These are phyloP conservation scores for Myzus persicae DNA, from an alignment of 1,140 invertebrate species.

Conservation along the genomic window DNA sequence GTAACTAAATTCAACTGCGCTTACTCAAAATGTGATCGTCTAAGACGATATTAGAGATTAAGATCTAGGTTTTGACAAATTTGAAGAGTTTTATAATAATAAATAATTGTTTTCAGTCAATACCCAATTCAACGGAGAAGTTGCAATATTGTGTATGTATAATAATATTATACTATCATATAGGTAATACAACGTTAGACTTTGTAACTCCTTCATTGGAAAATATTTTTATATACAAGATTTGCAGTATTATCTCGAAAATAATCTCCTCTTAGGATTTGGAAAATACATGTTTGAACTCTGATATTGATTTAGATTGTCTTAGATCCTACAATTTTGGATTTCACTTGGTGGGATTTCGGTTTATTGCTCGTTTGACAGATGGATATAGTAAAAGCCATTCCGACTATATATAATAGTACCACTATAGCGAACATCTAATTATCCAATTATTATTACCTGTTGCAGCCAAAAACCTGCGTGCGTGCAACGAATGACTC, in stretches of 20 bases:
- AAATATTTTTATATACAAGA: no score
- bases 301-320: not conserved
- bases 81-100: not conserved
- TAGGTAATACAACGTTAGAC: no score
- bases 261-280: not conserved
- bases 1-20: not conserved
- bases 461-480: not conserved
- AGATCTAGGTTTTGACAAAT: not conserved
- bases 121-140: not conserved
- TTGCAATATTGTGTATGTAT: no score
- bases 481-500: not conserved
- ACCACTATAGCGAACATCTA: not conserved
- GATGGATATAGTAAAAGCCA: not conserved
- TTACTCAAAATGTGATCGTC: not conserved
- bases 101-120: not conserved
- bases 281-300: not conserved
- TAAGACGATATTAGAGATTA: not conserved
- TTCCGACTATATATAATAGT: not conserved
- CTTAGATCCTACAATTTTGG: not conserved
- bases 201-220: no score
- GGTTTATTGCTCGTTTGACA: not conserved
- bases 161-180: no score
- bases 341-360: not conserved
- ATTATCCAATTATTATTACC: not conserved
- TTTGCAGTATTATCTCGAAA: not conserved